These are phyloP conservation scores for Xenotilapia leptura DNA, from an alignment of 2,113 vertebrate genomes.

Conservation along the genomic window DNA sequence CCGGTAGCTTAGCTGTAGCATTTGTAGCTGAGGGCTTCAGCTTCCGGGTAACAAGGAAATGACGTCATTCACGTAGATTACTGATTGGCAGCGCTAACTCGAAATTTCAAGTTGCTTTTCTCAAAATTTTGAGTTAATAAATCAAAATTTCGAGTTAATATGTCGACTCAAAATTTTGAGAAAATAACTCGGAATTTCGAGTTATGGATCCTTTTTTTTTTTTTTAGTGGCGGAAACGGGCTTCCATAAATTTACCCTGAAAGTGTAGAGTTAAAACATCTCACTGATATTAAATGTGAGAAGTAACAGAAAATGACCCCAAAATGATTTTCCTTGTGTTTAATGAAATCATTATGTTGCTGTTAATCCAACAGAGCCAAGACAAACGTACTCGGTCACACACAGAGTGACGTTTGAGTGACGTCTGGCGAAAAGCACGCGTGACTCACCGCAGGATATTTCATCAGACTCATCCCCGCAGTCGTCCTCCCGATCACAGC, in stretches of 20 bases:
- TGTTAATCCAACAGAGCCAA: not conserved
- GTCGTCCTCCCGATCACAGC: slow-evolving; percentile 91
- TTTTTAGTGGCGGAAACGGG: no score
- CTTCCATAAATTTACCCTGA: not conserved
- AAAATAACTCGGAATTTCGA: no score
- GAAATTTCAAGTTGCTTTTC: no score
- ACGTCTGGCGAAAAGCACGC: not conserved
- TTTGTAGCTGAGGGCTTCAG: no score
- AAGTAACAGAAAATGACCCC: not conserved
- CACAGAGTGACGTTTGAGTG: not conserved
- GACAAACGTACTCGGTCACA: not conserved
- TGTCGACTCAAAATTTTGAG: no score
- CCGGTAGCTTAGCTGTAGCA: no score
- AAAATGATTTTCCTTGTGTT: not conserved
- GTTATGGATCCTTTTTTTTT: no score
- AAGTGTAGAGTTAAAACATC: not conserved
- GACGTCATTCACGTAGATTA: no score
- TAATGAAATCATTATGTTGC: not conserved
- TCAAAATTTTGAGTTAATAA: no score
- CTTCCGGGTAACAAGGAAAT: no score
- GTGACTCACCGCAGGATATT: slow-evolving; percentile 86
- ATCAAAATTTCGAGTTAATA: no score
- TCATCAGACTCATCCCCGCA: slow-evolving; percentile 92
- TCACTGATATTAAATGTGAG: not conserved
- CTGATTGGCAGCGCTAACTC: no score